phyloP scores from a whole-genome alignment of 2,888 invertebrate genomes.

The Ceriagrion tenellum region DNA sequence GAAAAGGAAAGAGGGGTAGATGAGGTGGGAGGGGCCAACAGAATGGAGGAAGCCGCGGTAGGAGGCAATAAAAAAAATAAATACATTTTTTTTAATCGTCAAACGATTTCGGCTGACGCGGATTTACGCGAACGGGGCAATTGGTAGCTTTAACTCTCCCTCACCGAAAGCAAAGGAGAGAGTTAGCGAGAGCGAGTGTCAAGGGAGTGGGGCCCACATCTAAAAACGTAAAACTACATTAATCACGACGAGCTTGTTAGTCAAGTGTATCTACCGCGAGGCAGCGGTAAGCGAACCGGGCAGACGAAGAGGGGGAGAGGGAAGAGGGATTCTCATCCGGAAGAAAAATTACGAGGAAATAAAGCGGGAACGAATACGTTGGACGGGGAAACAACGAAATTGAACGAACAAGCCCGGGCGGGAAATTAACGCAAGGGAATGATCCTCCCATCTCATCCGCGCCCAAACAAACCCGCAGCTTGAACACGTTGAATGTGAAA shows the following conservation, averaged over 20 bases:
- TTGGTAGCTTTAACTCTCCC: conserved; percentile 39
- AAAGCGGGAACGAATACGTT: too few species aligned
- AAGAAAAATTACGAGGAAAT: too few species aligned
- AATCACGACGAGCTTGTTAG: conserved; percentile 45
- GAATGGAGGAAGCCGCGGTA: not conserved
- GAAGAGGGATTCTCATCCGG: too few species aligned
- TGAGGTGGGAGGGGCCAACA: not conserved
- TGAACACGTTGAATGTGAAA: too few species aligned
- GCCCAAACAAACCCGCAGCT: too few species aligned
- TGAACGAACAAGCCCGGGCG: too few species aligned
- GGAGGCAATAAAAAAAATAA: not conserved
- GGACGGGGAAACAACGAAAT: too few species aligned
- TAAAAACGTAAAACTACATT: conserved; percentile 7
- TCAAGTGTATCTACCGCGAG: not conserved
- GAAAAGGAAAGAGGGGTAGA: not conserved
- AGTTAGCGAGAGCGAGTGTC: not conserved
- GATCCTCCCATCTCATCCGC: too few species aligned
- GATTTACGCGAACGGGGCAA: conserved; percentile 57
- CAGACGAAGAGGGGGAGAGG: not conserved
- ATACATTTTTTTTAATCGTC: not conserved
- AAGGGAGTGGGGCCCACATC: not conserved
- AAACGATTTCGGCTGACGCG: conserved; percentile 19
- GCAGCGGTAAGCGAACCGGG: too few species aligned
- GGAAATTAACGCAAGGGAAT: too few species aligned
- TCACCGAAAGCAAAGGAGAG: not conserved